These are phyloP conservation scores for Fratercula arctica DNA, from an alignment of 2,797 vertebrate species.

Conservation along the genomic window DNA sequence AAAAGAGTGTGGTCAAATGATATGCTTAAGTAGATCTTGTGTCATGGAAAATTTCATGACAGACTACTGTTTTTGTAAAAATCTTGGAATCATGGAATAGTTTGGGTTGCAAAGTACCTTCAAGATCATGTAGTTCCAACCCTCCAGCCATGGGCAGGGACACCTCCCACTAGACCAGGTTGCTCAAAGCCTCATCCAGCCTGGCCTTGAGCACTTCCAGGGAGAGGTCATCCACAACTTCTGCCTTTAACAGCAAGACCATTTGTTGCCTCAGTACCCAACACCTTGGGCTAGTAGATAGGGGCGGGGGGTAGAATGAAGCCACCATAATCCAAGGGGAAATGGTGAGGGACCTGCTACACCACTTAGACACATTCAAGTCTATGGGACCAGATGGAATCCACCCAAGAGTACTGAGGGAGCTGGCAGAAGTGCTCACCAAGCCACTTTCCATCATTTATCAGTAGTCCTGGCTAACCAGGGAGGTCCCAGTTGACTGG, in stretches of 20 bases:
- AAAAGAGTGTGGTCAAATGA: background rate
- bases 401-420: background rate
- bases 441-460: background rate
- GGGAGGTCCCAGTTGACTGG: background rate
- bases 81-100: background rate
- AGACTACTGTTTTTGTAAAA: background rate
- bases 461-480: background rate
- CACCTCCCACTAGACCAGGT: background rate
- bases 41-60: background rate
- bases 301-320: background rate
- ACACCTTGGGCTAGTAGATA: background rate
- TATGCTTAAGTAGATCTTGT: background rate
- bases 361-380: background rate
- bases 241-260: background rate
- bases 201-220: background rate
- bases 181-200: background rate
- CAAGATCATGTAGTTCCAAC: background rate
- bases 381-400: background rate
- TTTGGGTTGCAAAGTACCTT: background rate
- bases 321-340: background rate
- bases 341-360: background rate
- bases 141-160: background rate
- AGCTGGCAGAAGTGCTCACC: background rate
- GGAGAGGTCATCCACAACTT: background rate
- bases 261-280: background rate